These are phyloP conservation scores for Centruroides sculpturatus DNA, from an alignment of 1,140 invertebrate species.

Conservation along the genomic window DNA sequence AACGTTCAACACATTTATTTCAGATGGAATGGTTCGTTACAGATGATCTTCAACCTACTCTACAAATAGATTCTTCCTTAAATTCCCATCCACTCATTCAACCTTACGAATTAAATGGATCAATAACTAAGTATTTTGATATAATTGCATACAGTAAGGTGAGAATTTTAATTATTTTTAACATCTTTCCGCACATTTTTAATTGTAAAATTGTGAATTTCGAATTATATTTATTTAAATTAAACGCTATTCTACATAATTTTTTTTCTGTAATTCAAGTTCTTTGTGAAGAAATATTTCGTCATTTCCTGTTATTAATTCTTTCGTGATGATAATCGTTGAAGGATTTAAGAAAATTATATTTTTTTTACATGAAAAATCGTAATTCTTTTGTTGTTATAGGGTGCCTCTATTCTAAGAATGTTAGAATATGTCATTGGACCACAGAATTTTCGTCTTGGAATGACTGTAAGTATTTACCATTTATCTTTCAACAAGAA, in stretches of 20 bases:
- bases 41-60: conserved; percentile 52
- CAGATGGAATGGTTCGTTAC: conserved; percentile 57
- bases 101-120: conserved; percentile 62
- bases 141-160: conserved; percentile 78
- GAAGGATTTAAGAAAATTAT: neutral
- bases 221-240: no score
- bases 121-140: conserved; percentile 86
- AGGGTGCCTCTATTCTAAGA: conserved; percentile 72
- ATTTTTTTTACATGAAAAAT: neutral
- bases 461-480: conserved; percentile 31
- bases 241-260: no score
- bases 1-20: no score
- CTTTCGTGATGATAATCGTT: no score
- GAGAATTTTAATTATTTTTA: neutral
- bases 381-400: conserved; percentile 17
- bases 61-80: conserved; percentile 58
- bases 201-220: no score
- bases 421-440: conserved; percentile 80
- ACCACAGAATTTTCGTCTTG: conserved; percentile 51
- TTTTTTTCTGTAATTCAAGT: no score
- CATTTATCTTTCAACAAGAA: no score
- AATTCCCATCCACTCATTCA: conserved; percentile 78
- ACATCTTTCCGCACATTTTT: conserved; percentile 31
- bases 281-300: conserved; percentile 15
- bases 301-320: neutral